These are phyloP conservation scores for Urocyon cinereoargenteus DNA, from an alignment of 2,797 vertebrate species.

Conservation along the genomic window DNA sequence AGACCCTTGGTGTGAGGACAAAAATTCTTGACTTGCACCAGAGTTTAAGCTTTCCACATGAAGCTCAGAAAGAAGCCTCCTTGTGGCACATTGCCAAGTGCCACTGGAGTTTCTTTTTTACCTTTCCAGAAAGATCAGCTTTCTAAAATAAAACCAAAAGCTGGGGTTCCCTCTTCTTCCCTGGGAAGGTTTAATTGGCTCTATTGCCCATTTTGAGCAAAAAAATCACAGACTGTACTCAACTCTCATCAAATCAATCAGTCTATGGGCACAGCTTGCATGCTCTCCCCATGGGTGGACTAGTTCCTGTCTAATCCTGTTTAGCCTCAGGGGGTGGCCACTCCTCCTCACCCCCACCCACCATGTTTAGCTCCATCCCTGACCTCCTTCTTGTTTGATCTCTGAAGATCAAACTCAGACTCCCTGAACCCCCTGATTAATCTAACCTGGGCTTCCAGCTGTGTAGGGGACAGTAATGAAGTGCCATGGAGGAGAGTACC, in stretches of 20 bases:
- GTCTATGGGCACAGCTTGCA: conserved; percentile 65
- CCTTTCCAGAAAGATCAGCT: conserved; percentile 72
- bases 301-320: conserved; percentile 70
- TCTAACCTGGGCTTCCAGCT: not conserved
- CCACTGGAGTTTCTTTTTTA: conserved; percentile 33
- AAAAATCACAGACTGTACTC: conserved; percentile 68
- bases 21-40: conserved; percentile 35
- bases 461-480: conserved; percentile 38
- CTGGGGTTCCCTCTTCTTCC: conserved; percentile 74
- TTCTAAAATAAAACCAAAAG: conserved; percentile 75
- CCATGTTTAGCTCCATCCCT: conserved; percentile 56
- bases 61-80: conserved; percentile 66
- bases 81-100: conserved; percentile 64
- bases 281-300: conserved; percentile 62
- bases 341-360: not conserved
- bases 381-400: conserved; percentile 65
- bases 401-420: not conserved
- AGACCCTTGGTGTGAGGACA: conserved; percentile 53
- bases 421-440: conserved; percentile 45
- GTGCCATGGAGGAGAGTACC: not conserved
- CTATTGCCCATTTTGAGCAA: conserved; percentile 70
- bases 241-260: conserved; percentile 77
- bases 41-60: conserved; percentile 52
- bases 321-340: conserved; percentile 56
- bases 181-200: conserved; percentile 75